These are phyloP conservation scores for Cephalopterus ornatus DNA, from an alignment of 2,113 vertebrate species.

Conservation along the genomic window DNA sequence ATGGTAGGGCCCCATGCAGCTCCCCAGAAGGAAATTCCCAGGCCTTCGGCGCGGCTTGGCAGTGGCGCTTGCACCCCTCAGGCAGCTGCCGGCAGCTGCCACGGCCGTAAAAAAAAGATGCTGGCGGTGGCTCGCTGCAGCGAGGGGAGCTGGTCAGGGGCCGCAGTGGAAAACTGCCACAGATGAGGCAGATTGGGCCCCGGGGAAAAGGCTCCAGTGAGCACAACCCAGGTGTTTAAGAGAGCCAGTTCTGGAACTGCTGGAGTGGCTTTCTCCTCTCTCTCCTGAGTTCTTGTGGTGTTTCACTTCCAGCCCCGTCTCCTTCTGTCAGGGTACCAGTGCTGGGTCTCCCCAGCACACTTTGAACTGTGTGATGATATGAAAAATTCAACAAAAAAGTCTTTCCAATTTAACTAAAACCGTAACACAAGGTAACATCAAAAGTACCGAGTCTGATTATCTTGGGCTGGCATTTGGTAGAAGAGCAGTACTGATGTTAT, in stretches of 20 bases:
- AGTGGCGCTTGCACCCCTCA: background rate
- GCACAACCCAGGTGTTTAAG: background rate
- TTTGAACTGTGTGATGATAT: background rate
- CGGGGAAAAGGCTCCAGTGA: background rate
- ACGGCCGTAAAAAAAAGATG: fast-evolving
- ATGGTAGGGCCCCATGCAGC: background rate
- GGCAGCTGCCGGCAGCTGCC: background rate
- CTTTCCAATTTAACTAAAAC: background rate
- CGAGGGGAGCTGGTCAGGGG: background rate
- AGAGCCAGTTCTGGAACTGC: background rate
- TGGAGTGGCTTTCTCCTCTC: background rate
- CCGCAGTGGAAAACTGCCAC: background rate
- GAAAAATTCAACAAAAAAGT: background rate
- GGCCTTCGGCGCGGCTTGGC: background rate
- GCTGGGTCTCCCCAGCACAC: too few species aligned
- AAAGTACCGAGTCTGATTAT: background rate
- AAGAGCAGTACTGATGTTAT: background rate
- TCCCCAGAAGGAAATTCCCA: background rate
- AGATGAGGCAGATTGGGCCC: background rate
- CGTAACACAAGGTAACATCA: background rate
- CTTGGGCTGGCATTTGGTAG: background rate
- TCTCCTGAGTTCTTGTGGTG: background rate
- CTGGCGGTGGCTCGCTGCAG: background rate
- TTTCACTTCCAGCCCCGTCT: background rate
- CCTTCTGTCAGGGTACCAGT: background rate